Percentiles rank a stretch among this genome's conserved stretches.
These are phyloP conservation scores for Geophilus truncorum DNA, from an alignment of 2,888 invertebrate species.

Conservation along the genomic window DNA sequence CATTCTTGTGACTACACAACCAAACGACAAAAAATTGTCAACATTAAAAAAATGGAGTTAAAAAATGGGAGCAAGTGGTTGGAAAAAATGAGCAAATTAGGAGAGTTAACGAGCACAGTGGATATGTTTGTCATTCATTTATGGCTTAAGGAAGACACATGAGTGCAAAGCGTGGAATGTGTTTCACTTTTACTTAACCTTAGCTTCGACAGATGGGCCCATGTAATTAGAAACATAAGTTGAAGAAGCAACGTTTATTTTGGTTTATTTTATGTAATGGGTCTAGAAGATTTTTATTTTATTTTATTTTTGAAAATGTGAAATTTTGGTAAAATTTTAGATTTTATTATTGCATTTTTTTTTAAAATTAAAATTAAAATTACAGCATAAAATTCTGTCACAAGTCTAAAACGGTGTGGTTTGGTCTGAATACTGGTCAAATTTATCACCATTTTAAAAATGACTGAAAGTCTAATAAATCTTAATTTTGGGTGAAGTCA, in stretches of 20 bases:
- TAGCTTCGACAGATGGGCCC: not conserved
- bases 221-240: slow-evolving; percentile 5
- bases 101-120: not conserved
- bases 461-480: too few species aligned
- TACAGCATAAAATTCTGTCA: too few species aligned
- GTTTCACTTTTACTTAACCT: not conserved
- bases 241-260: too few species aligned
- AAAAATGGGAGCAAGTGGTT: not conserved
- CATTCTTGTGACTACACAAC: not conserved
- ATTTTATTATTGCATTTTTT: too few species aligned
- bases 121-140: slow-evolving; percentile 19
- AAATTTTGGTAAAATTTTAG: not conserved
- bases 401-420: too few species aligned
- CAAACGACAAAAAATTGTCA: not conserved
- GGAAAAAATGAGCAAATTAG: slow-evolving; percentile 1
- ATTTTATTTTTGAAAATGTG: not conserved
- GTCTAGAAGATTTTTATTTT: not conserved
- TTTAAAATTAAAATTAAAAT: too few species aligned
- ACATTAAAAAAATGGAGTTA: not conserved
- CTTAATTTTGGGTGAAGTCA: too few species aligned
- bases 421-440: too few species aligned
- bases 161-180: not conserved
- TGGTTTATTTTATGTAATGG: too few species aligned
- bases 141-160: slow-evolving; percentile 1
- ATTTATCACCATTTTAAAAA: too few species aligned